A percentile compares a stretch with the other conserved stretches of the same genome.
Evolutionary conservation across 2,797 vertebrate genomes (phyloP).

Genomic region (Schizothorax lantsangensis): DNA sequence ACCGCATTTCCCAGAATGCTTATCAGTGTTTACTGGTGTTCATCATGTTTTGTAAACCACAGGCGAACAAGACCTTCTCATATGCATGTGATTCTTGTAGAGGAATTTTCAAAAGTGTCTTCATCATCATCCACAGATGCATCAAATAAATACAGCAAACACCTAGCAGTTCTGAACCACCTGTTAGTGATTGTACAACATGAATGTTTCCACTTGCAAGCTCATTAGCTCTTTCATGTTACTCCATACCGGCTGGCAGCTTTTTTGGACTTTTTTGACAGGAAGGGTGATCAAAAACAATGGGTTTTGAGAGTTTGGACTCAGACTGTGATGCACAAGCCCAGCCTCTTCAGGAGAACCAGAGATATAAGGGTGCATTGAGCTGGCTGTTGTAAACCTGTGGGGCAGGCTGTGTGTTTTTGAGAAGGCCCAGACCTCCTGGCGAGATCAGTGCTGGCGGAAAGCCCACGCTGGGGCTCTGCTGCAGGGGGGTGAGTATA

Average conservation of each 20-base stretch:
- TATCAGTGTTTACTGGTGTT: conserved; percentile 73
- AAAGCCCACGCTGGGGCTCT: conserved; percentile 39
- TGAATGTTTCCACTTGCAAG: conserved; percentile 21
- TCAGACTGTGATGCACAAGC: not conserved
- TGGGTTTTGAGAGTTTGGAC: conserved; percentile 10
- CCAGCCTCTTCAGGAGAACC: conserved; percentile 23
- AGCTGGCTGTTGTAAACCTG: conserved; percentile 35
- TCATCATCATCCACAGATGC: conserved; percentile 5
- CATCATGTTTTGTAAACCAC: conserved; percentile 71
- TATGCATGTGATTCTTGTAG: not conserved
- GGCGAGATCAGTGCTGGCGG: conserved; percentile 52
- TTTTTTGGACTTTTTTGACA: conserved; percentile 14
- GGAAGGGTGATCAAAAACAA: conserved; percentile 28
- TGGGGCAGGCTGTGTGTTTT: conserved; percentile 48
- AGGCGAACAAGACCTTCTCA: conserved; percentile 25
- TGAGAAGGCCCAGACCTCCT: conserved; percentile 58
- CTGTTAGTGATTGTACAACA: conserved; percentile 32
- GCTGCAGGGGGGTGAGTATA: conserved; percentile 51
- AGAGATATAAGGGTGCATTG: not conserved
- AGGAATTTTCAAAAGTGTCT: not conserved
- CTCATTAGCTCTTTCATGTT: conserved; percentile 22
- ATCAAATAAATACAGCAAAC: conserved; percentile 7
- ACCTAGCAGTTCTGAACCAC: conserved; percentile 22
- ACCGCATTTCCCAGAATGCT: conserved; percentile 53
- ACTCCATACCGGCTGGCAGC: not conserved